Percentiles rank a stretch among this genome's conserved stretches.
Conservation (phyloP, 1,140 invertebrate species). For the Drosophila nasuta region DNA sequence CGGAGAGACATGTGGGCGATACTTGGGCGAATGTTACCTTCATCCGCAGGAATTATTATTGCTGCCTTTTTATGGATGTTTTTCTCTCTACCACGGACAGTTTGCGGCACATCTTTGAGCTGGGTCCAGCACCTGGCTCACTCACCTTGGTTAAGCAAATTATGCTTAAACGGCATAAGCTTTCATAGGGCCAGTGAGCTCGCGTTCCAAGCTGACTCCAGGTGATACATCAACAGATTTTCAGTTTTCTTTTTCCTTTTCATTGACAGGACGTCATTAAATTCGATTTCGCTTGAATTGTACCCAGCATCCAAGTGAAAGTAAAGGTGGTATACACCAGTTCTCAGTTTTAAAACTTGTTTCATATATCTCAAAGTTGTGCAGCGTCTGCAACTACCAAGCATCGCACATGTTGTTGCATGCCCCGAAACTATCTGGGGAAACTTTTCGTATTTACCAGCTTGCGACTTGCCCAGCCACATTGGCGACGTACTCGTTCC, state of each 20-base stretch:
- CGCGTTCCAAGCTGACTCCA: conserved; percentile 7
- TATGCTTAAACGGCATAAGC: conserved; percentile 77
- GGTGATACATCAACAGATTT: conserved; percentile 72
- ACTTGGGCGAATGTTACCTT: conserved; percentile 50
- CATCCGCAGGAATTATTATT: conserved; percentile 62
- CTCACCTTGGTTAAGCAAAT: conserved; percentile 60
- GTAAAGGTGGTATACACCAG: background rate
- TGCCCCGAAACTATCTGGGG: background rate
- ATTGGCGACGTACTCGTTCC: background rate
- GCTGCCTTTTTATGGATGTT: conserved; percentile 64
- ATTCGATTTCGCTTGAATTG: conserved; percentile 50
- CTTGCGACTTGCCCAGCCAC: conserved; percentile 2
- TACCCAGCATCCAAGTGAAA: background rate
- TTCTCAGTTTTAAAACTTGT: background rate
- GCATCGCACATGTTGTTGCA: conserved; percentile 12
- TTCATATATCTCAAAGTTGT: background rate
- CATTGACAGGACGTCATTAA: conserved; percentile 57
- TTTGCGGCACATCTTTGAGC: conserved; percentile 28
- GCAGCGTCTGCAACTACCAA: background rate
- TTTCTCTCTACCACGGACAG: conserved; percentile 29
- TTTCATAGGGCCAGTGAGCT: conserved; percentile 16
- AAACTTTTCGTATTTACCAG: background rate
- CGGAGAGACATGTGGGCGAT: background rate
- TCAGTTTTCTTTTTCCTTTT: conserved; percentile 34
- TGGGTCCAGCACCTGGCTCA: conserved; percentile 22